Conservation (phyloP, 2,113 vertebrate genomes). For the Halcyon malimbica region DNA sequence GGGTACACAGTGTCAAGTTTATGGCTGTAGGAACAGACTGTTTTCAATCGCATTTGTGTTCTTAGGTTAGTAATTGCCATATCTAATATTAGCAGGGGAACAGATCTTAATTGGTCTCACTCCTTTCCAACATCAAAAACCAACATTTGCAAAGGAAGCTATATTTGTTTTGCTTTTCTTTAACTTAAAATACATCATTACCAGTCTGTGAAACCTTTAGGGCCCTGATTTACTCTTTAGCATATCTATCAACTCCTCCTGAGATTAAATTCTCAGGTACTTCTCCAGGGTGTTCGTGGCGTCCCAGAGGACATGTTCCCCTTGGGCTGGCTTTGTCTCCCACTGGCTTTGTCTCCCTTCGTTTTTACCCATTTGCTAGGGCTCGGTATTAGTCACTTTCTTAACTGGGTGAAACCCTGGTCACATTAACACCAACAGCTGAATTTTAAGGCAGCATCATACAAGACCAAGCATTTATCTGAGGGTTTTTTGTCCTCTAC, state of each 20-base stretch:
- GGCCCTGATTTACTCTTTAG: neutral
- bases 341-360: neutral
- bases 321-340: neutral
- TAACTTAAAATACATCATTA: neutral
- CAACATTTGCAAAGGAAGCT: neutral
- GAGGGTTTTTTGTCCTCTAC: neutral
- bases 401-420: neutral
- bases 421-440: neutral
- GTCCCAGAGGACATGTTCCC: neutral
- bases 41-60: neutral
- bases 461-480: neutral
- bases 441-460: neutral
- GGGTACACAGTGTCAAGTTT: neutral
- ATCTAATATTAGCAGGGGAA: slow-evolving; percentile 40
- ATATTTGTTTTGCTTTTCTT: slow-evolving; percentile 10
- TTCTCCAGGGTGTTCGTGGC: neutral
- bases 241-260: neutral
- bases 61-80: slow-evolving; percentile 15
- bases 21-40: neutral
- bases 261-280: neutral
- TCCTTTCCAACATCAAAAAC: slow-evolving; percentile 43
- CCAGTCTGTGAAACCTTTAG: neutral
- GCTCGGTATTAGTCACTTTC: accelerated
- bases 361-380: neutral
- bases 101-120: slow-evolving; percentile 50